Conservation (phyloP, 2,888 invertebrate genomes). For the Invenusta paracnida region DNA sequence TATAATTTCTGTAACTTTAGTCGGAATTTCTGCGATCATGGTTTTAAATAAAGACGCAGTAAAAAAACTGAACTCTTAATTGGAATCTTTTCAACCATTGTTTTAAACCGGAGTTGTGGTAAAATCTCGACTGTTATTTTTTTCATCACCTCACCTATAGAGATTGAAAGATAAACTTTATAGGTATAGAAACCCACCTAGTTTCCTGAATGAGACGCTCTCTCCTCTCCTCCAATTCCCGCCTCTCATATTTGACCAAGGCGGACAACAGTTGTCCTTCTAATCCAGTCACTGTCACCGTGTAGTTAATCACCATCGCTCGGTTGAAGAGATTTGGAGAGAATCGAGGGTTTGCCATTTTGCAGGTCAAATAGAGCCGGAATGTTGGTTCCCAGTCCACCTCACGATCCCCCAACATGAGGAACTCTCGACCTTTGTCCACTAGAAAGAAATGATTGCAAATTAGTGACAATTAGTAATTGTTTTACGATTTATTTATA, state of each 20-base stretch:
- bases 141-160: no score
- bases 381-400: slow-evolving; percentile 44
- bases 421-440: slow-evolving; percentile 38
- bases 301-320: slow-evolving; percentile 44
- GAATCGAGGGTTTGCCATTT: slow-evolving; percentile 45
- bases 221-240: slow-evolving; percentile 45
- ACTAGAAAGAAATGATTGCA: slow-evolving; percentile 25
- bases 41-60: no score
- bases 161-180: no score
- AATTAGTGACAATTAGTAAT: background rate
- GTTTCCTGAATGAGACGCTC: slow-evolving; percentile 45
- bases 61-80: no score
- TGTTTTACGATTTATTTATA: no score
- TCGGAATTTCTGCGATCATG: no score
- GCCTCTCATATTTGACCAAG: slow-evolving; percentile 42
- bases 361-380: slow-evolving; percentile 43
- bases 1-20: no score
- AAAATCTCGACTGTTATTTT: no score
- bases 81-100: no score
- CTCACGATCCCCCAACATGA: slow-evolving; percentile 44
- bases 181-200: no score
- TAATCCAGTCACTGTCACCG: slow-evolving; percentile 44
- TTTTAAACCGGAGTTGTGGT: no score
- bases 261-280: slow-evolving; percentile 43
- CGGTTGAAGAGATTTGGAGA: slow-evolving; percentile 37